Conservation (phyloP, 2,888 invertebrate species). For the Epinotia ramella region DNA sequence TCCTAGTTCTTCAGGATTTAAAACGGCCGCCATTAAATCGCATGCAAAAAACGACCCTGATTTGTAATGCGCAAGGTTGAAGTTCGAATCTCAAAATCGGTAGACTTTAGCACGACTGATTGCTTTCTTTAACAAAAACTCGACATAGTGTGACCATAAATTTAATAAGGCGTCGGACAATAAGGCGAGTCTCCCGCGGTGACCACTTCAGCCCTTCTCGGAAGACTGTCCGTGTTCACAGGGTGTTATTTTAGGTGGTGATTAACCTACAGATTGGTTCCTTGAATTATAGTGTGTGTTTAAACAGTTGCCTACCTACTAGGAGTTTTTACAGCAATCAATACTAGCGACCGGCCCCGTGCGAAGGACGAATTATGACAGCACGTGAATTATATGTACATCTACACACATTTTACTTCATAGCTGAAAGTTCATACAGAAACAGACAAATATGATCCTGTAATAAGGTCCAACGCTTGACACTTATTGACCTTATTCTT, state of each 20-base stretch:
- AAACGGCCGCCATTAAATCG: background rate
- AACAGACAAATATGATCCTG: no score
- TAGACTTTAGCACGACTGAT: conserved; percentile 3
- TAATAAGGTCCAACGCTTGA: no score
- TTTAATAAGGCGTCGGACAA: conserved; percentile 56
- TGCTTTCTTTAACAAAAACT: conserved; percentile 37
- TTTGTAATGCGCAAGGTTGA: background rate
- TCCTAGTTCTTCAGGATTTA: conserved; percentile 25
- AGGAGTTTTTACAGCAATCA: background rate
- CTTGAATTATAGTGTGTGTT: conserved; percentile 9
- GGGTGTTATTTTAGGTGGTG: conserved; percentile 51
- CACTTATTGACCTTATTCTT: no score
- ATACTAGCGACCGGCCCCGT: background rate
- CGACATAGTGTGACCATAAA: conserved; percentile 61
- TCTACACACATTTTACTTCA: background rate
- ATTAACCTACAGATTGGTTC: conserved; percentile 29
- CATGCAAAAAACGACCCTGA: background rate
- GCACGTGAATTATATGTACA: background rate
- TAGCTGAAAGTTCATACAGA: no score
- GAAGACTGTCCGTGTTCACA: conserved; percentile 58
- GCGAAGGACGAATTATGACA: background rate
- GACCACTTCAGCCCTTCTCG: conserved; percentile 64
- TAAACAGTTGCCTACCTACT: conserved; percentile 11
- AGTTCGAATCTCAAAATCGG: background rate
- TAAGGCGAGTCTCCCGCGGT: conserved; percentile 63